Evolutionary conservation across 2,113 vertebrate genomes (phyloP), one percentile per base, ranked within the genome.

Genomic region (Nanorana parkeri): DNA sequence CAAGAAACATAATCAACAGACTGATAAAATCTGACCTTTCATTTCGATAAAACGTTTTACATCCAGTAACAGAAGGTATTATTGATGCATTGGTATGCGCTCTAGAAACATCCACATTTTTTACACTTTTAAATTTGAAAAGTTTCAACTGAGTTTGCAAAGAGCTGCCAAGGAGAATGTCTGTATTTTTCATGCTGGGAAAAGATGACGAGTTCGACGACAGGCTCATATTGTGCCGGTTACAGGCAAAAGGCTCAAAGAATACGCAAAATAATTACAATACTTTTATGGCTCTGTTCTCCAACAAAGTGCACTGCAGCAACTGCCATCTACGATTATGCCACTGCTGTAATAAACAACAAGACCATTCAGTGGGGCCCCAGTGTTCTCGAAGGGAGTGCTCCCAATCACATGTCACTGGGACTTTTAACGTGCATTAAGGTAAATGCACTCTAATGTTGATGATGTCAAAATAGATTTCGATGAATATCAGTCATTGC

Each of bases 191-290:
- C 77, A 84, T 85, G 85, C 32, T 54, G 56, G 36, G 28, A 52
- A 47, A 32, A 29, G 68, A 21, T 72, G 68, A 88, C 85, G 87
- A 85, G 86, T 87, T 85, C 87, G 85, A 89, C 85, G 55, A 75
- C 84, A 88, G 86, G 85, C 72, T 73, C 73, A 86, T 87, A 72
- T 63, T 74, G 78, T 83, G 84, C 54, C 69, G 75, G 78, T 87
- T 86, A 89, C 82, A 79, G 21, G 77, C 20, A 52, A 85, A 84
- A 84, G 87, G 87, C 84, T 61, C 24, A 41, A 66, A 32, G 87
- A 83, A 83, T 87, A 85, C 20, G 73, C 63, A 86, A 85, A 88
- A 67, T 83, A 86, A 82, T 88, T 88, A 89, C 87, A 80, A 72
- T 60, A 73, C 1, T 17, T 73, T 54, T 85, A 82, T 84, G 84